Conservation (phyloP, 2,888 invertebrate genomes). For the Pachycephus smyrnensis region DNA sequence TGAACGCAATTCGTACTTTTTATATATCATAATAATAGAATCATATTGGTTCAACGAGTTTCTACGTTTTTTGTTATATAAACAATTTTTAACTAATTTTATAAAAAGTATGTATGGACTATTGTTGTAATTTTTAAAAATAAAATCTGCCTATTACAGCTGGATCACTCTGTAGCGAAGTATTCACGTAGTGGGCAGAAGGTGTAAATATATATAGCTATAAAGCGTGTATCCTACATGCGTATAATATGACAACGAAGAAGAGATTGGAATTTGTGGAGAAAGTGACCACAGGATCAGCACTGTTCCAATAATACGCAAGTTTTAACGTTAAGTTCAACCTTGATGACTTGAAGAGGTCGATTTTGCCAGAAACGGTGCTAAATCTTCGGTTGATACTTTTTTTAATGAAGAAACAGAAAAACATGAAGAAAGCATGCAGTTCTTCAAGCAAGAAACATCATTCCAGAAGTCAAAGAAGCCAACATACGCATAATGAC, state of each 20-base stretch:
- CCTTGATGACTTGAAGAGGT: not conserved
- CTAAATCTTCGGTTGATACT: not conserved
- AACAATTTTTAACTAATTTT: not conserved
- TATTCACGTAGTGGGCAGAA: slow-evolving; percentile 8
- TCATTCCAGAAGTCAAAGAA: not conserved
- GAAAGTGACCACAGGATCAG: slow-evolving; percentile 17
- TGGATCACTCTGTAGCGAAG: not conserved
- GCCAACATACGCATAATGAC: not conserved
- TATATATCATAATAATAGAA: not conserved
- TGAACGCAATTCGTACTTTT: not conserved
- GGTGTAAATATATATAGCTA: slow-evolving; percentile 8
- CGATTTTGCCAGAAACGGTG: not conserved
- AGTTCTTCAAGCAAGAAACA: not conserved
- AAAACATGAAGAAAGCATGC: not conserved
- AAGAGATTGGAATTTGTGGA: slow-evolving; percentile 18
- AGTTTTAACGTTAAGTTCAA: slow-evolving; percentile 6
- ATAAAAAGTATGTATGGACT: not conserved
- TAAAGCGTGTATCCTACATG: slow-evolving; percentile 8
- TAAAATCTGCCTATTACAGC: not conserved
- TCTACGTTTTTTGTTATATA: not conserved
- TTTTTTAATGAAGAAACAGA: not conserved
- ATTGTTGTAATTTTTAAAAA: not conserved
- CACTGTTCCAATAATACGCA: slow-evolving; percentile 1
- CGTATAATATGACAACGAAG: slow-evolving; percentile 22
- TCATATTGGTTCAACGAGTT: not conserved